A percentile compares a stretch with the other conserved stretches of the same genome.
These are phyloP conservation scores for Atta texana DNA, from an alignment of 1,140 invertebrate species.

Conservation along the genomic window DNA sequence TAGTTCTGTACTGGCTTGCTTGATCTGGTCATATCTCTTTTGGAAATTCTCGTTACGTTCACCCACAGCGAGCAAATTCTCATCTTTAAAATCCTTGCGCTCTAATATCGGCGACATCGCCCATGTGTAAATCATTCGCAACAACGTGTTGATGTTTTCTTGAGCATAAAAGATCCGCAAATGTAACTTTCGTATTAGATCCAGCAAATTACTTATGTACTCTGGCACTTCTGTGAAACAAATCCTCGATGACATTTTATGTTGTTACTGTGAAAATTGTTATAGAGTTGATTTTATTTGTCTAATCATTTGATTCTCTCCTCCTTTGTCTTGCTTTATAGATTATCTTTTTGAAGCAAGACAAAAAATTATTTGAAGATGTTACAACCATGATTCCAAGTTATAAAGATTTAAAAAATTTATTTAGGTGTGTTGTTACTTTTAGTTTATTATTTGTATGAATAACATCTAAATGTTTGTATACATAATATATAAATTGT, in stretches of 20 bases:
- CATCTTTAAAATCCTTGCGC: conserved; percentile 88
- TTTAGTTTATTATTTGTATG: background rate
- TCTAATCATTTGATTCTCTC: too few relatives aligned
- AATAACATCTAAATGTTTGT: background rate
- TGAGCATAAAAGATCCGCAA: conserved; percentile 87
- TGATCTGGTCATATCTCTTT: conserved; percentile 88
- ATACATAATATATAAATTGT: conserved; percentile 16
- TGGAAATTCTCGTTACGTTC: conserved; percentile 87
- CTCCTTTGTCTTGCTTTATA: too few relatives aligned
- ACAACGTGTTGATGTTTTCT: conserved; percentile 83
- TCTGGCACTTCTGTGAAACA: conserved; percentile 85
- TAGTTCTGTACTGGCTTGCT: conserved; percentile 87
- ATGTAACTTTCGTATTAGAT: conserved; percentile 87
- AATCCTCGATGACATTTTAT: background rate
- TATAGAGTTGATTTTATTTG: conserved; percentile 3
- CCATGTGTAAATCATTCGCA: conserved; percentile 89
- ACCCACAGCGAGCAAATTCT: conserved; percentile 87
- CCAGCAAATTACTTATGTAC: conserved; percentile 87
- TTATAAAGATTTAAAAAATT: too few relatives aligned
- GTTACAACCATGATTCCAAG: too few relatives aligned
- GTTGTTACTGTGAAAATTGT: background rate
- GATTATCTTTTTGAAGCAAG: background rate
- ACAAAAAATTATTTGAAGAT: background rate
- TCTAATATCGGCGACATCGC: conserved; percentile 90
- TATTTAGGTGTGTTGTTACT: background rate